A percentile compares a stretch with the other conserved stretches of the same genome.
Conservation (phyloP, 2,113 vertebrate genomes). For the Alexandromys fortis region DNA sequence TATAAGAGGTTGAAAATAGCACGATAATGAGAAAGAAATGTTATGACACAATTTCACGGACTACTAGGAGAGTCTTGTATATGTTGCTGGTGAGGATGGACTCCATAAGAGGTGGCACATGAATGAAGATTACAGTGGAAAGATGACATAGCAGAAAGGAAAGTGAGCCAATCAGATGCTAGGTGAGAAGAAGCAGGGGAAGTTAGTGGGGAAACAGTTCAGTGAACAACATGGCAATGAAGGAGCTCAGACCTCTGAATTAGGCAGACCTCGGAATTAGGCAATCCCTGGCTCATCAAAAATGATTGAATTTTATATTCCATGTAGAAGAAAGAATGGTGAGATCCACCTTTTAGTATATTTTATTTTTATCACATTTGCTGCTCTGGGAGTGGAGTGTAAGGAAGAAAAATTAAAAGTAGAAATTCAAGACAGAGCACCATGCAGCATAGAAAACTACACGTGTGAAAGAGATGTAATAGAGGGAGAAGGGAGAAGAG, state of each 20-base stretch:
- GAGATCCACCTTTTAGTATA: neutral
- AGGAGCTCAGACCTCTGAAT: neutral
- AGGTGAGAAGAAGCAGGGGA: neutral
- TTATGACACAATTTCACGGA: neutral
- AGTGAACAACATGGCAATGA: too few relatives aligned
- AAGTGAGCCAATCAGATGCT: fast-evolving
- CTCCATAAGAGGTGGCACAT: fast-evolving
- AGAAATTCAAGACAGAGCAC: neutral
- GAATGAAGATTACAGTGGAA: neutral
- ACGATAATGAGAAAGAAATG: neutral
- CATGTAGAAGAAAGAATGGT: neutral
- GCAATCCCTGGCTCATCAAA: neutral
- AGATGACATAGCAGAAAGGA: neutral
- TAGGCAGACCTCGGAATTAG: neutral
- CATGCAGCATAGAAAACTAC: neutral
- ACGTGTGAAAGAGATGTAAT: neutral
- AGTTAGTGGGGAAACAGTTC: neutral
- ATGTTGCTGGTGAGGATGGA: fast-evolving
- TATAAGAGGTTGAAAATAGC: neutral
- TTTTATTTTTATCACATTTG: neutral
- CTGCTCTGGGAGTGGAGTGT: neutral
- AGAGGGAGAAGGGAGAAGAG: neutral
- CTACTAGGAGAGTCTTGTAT: too few relatives aligned
- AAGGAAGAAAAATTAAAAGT: neutral
- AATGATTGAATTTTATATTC: too few relatives aligned